These are phyloP conservation scores for Brachionus manjavacas DNA, from an alignment of 1,140 invertebrate species.

Conservation along the genomic window DNA sequence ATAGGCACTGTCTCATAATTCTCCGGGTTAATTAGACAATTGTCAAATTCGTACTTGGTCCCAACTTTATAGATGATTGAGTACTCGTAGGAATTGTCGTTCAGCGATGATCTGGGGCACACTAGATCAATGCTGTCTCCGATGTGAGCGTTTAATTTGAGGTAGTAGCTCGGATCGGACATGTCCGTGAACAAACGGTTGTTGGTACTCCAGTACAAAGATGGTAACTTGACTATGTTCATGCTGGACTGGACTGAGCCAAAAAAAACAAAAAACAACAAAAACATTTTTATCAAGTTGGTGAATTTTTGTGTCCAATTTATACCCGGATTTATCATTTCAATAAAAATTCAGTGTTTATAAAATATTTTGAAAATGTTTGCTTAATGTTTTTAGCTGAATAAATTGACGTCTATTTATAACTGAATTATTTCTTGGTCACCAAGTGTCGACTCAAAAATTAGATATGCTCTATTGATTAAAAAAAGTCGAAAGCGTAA, in stretches of 20 bases:
- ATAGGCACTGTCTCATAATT: slow-evolving; percentile 37
- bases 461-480: slow-evolving; percentile 26
- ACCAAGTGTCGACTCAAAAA: background rate
- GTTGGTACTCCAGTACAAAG: slow-evolving; percentile 11
- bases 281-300: background rate
- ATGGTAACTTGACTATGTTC: slow-evolving; percentile 12
- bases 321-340: slow-evolving; percentile 11
- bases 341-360: slow-evolving; percentile 15
- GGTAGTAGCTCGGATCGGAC: background rate
- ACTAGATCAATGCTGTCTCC: slow-evolving; percentile 39
- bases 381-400: background rate
- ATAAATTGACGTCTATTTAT: slow-evolving; percentile 21
- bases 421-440: background rate
- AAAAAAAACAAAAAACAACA: background rate
- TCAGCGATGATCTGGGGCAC: slow-evolving; percentile 5
- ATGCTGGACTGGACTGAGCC: background rate
- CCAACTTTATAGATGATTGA: slow-evolving; percentile 31
- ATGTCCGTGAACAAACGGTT: slow-evolving; percentile 17
- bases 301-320: background rate
- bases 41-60: slow-evolving; percentile 28
- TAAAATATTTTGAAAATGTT: slow-evolving; percentile 10
- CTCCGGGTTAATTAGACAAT: slow-evolving; percentile 33
- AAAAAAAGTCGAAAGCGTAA: background rate
- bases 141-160: slow-evolving; percentile 27
- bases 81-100: slow-evolving; percentile 20